These are phyloP conservation scores for Drepanosiphum platanoidis DNA, from an alignment of 2,888 invertebrate species.

Conservation along the genomic window DNA sequence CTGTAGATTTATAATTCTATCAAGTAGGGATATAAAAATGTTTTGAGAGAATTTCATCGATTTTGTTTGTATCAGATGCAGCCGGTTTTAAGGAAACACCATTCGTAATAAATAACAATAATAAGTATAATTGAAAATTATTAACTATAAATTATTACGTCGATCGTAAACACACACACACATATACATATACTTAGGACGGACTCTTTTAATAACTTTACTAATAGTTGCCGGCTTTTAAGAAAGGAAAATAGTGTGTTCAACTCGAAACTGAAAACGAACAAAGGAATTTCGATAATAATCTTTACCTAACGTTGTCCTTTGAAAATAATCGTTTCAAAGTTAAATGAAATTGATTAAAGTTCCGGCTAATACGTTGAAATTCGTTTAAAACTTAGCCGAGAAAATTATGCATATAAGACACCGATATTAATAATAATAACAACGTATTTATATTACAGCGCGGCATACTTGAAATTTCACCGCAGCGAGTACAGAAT, in stretches of 20 bases:
- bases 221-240: not conserved
- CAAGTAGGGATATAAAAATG: not conserved
- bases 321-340: slow-evolving; percentile 6
- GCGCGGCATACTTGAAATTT: not conserved
- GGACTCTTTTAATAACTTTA: not conserved
- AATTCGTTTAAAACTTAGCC: not conserved
- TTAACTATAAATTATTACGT: not conserved
- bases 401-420: not conserved
- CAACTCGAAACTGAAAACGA: not conserved
- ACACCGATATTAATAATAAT: not conserved
- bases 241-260: not conserved
- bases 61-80: not conserved
- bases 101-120: too few species aligned
- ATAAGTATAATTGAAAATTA: not conserved
- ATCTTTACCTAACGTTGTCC: not conserved
- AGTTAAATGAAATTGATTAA: slow-evolving; percentile 1
- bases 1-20: too few species aligned
- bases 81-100: too few species aligned
- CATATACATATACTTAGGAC: not conserved
- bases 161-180: too few species aligned
- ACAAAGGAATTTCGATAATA: slow-evolving; percentile 15
- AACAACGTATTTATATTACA: not conserved
- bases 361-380: not conserved
- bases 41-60: not conserved
- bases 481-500: not conserved